phyloP scores from a whole-genome alignment of 2,113 vertebrate species.

The Ellobius talpinus region DNA sequence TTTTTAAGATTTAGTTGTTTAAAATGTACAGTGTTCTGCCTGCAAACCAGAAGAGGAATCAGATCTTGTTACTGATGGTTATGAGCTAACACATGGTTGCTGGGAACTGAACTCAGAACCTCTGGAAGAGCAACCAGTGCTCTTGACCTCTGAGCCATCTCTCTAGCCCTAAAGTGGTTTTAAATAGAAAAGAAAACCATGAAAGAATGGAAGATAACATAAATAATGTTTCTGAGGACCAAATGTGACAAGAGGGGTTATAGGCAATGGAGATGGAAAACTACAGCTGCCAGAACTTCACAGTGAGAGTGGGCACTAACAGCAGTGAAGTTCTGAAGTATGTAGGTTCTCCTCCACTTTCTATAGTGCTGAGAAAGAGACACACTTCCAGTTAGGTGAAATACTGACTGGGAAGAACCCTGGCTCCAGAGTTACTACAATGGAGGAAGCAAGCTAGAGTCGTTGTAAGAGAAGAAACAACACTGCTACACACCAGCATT shows the following conservation, averaged over 20 bases:
- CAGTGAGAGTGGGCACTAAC: not conserved
- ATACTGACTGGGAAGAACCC: not conserved
- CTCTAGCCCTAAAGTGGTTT: not conserved
- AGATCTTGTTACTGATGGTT: no score
- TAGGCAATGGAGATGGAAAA: not conserved
- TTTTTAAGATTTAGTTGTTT: no score
- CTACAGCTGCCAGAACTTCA: not conserved
- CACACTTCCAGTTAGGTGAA: not conserved
- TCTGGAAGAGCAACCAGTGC: no score
- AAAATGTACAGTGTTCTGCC: no score
- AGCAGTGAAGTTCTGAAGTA: not conserved
- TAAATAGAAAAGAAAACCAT: not conserved
- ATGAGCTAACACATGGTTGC: no score
- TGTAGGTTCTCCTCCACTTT: not conserved
- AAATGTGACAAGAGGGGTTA: not conserved
- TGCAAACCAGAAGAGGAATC: no score
- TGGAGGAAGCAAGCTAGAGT: not conserved
- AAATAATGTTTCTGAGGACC: not conserved
- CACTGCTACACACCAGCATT: no score
- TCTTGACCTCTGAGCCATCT: not conserved
- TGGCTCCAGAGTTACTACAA: not conserved
- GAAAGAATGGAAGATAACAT: not conserved
- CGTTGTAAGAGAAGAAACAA: not conserved
- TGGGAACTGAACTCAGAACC: no score
- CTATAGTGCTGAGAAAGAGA: not conserved